Conservation (phyloP, 2,888 invertebrate species). For the Yponomeuta sedellus region DNA sequence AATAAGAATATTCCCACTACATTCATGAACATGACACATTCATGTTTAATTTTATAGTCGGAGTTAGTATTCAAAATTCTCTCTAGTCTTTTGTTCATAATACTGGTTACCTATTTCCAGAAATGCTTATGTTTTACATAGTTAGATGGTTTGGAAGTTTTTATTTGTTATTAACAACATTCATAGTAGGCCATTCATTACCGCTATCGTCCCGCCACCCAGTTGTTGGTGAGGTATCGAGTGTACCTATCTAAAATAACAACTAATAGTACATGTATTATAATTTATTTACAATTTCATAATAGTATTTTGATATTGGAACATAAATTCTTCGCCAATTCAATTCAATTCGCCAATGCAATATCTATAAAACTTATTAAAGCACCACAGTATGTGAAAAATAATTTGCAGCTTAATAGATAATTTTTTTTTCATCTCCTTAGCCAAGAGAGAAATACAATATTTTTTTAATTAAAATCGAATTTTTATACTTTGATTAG, state of each 20-base stretch:
- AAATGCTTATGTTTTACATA: slow-evolving; percentile 26
- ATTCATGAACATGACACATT: slow-evolving; percentile 18
- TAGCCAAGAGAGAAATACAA: neutral
- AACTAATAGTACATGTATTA: slow-evolving; percentile 12
- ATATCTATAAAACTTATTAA: slow-evolving; percentile 11
- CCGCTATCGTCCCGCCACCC: neutral
- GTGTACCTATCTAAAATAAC: neutral
- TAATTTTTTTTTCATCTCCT: slow-evolving; percentile 1
- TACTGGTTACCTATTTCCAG: slow-evolving; percentile 46
- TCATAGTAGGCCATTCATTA: slow-evolving; percentile 3
- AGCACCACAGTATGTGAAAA: slow-evolving; percentile 16
- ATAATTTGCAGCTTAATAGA: slow-evolving; percentile 7
- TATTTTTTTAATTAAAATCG: neutral
- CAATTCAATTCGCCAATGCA: no score
- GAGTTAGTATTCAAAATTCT: neutral
- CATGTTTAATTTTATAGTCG: neutral
- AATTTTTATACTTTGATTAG: neutral
- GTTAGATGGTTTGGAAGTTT: neutral
- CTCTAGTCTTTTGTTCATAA: slow-evolving; percentile 32
- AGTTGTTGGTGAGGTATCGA: slow-evolving; percentile 6
- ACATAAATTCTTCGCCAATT: neutral
- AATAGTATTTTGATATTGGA: neutral
- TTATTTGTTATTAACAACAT: neutral
- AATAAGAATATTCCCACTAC: slow-evolving; percentile 16
- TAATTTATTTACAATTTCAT: slow-evolving; percentile 4